These are phyloP conservation scores for Hirudinaria manillensis DNA, from an alignment of 2,888 invertebrate genomes.

Conservation along the genomic window DNA sequence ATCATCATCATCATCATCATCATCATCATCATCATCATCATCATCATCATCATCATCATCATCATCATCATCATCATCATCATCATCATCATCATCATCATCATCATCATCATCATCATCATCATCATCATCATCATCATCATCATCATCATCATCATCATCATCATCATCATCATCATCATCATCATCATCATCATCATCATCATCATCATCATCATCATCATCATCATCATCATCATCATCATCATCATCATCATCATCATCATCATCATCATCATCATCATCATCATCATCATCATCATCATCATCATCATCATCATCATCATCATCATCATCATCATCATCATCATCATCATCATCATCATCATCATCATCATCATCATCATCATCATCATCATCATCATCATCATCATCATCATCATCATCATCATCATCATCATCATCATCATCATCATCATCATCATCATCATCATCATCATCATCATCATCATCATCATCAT, in stretches of 20 bases:
- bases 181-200: conserved; percentile 24
- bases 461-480: conserved; percentile 21
- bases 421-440: conserved; percentile 1
- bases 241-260: conserved; percentile 27
- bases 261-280: conserved; percentile 22
- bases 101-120: not conserved
- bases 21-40: conserved; percentile 12
- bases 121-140: conserved; percentile 8
- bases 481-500: conserved; percentile 24
- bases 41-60: not conserved
- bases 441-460: conserved; percentile 29
- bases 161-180: conserved; percentile 6
- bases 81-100: conserved; percentile 5
- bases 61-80: conserved; percentile 12
- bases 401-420: not conserved
- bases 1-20: conserved; percentile 16
- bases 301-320: conserved; percentile 25
- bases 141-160: conserved; percentile 16
- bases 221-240: conserved; percentile 29
- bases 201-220: conserved; percentile 24
- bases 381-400: conserved; percentile 17
- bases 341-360: conserved; percentile 29
- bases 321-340: conserved; percentile 23
- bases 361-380: conserved; percentile 27
- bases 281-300: conserved; percentile 24